Conservation (phyloP, 2,113 vertebrate genomes). For the Jacana jacana region DNA sequence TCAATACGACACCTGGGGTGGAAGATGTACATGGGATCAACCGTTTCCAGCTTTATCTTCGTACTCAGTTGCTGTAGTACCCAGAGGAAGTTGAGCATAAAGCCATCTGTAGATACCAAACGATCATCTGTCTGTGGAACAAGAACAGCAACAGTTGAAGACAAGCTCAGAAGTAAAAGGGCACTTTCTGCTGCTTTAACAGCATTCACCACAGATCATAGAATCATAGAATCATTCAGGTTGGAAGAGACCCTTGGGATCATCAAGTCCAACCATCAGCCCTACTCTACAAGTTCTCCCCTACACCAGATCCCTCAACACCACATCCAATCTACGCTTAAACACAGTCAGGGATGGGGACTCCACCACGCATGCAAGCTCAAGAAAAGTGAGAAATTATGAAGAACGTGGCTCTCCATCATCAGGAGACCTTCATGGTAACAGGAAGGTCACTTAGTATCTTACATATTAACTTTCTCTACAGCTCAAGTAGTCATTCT, state of each 20-base stretch:
- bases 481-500: neutral
- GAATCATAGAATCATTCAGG: no score
- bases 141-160: neutral
- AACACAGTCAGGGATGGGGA: no score
- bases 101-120: slow-evolving; percentile 95
- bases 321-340: no score
- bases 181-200: neutral
- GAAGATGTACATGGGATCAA: slow-evolving; percentile 96
- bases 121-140: slow-evolving; percentile 90
- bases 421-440: neutral
- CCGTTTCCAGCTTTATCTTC: slow-evolving; percentile 97
- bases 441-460: neutral
- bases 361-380: no score
- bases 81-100: slow-evolving; percentile 99
- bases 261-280: no score
- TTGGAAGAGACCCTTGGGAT: no score
- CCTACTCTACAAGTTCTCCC: no score
- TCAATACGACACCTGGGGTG: slow-evolving; percentile 91
- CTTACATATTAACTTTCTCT: neutral
- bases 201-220: neutral
- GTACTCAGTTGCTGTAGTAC: slow-evolving; percentile 97
- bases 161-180: neutral
- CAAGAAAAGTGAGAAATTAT: neutral
- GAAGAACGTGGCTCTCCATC: neutral
- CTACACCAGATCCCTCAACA: no score